phyloP scores from a whole-genome alignment of 2,113 vertebrate genomes.

The Phaetusa simplex region DNA sequence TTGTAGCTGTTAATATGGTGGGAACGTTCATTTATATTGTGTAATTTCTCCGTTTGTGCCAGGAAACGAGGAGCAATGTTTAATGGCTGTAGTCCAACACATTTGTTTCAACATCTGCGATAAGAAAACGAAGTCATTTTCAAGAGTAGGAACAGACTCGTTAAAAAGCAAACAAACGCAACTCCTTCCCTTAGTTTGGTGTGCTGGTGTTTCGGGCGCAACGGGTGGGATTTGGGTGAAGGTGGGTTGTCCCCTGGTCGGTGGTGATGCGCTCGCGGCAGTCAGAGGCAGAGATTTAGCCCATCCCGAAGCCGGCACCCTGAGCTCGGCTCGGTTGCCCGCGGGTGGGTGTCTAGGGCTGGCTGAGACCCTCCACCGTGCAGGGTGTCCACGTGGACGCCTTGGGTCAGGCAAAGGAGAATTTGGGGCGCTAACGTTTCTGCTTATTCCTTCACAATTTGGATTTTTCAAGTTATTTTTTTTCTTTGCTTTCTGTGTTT shows the following conservation, averaged over 20 bases:
- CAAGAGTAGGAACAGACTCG: not conserved
- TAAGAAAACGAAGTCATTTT: not conserved
- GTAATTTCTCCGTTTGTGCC: not conserved
- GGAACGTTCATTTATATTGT: not conserved
- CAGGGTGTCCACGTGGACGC: rapidly evolving
- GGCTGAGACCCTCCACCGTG: not conserved
- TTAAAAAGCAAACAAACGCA: not conserved
- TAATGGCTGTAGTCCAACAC: not conserved
- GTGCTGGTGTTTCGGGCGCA: not conserved
- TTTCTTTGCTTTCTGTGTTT: not conserved
- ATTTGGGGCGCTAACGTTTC: not conserved
- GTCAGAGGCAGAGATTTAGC: not conserved
- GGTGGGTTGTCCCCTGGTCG: not conserved
- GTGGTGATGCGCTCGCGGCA: rapidly evolving
- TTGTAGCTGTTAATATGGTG: not conserved
- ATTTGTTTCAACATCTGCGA: not conserved
- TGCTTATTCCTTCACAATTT: not conserved
- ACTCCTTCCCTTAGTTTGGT: not conserved
- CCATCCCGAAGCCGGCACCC: no score
- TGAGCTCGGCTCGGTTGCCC: not conserved
- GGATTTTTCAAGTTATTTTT: not conserved
- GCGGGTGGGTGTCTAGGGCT: rapidly evolving
- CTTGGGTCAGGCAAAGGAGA: not conserved
- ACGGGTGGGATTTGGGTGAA: not conserved
- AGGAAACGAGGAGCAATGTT: not conserved